These are phyloP conservation scores for Eubasilissa regina DNA, from an alignment of 1,140 invertebrate species.

Conservation along the genomic window DNA sequence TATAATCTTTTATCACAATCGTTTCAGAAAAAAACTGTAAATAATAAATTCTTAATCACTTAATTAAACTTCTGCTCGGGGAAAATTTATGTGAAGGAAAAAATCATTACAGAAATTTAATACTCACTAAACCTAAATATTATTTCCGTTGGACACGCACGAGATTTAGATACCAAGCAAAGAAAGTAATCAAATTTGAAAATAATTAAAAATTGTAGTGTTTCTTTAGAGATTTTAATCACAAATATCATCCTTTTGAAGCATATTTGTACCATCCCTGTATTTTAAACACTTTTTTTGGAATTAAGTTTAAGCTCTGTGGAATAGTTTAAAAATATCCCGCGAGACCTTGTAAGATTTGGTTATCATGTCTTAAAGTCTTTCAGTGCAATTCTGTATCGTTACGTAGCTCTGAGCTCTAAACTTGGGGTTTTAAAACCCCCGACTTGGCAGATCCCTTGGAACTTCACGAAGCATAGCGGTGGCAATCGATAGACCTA, in stretches of 20 bases:
- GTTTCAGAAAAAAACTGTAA: neutral
- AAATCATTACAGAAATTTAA: neutral
- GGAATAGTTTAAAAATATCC: no score
- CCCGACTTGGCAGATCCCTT: constrained; percentile 9
- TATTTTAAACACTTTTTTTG: no score
- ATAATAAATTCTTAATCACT: constrained; percentile 25
- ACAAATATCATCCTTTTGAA: neutral
- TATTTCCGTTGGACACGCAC: constrained; percentile 27
- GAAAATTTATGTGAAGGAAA: neutral
- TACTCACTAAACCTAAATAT: neutral
- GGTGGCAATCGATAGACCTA: constrained; percentile 20
- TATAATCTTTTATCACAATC: neutral
- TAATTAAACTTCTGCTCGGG: neutral
- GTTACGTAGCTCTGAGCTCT: no score
- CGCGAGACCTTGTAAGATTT: no score
- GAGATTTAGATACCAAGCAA: constrained; percentile 1
- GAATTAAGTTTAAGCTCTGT: no score
- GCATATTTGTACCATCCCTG: no score
- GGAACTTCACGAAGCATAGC: neutral
- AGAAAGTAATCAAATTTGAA: constrained; percentile 3
- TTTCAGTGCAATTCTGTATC: no score
- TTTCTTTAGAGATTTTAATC: constrained; percentile 11
- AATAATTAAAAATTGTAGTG: constrained; percentile 16
- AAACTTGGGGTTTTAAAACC: neutral
- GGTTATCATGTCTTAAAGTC: no score